Evolutionary conservation across 2,888 invertebrate species (phyloP).

Genomic region (Drosophila pullipes): DNA sequence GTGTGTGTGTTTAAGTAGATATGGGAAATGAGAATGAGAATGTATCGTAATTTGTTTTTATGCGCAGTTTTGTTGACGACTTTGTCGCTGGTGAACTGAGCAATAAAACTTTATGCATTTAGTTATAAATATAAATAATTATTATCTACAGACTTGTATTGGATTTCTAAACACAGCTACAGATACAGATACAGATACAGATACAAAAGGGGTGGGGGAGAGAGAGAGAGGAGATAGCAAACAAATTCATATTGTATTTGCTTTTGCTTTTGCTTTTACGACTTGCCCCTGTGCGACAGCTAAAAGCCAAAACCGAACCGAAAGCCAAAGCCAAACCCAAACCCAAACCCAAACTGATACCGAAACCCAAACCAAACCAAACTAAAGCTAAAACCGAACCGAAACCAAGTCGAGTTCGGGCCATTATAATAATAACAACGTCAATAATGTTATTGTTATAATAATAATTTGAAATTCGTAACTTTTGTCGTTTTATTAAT

Average conservation of each 20-base stretch:
- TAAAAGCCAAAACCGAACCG: slow-evolving; percentile 34
- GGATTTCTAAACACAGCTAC: slow-evolving; percentile 52
- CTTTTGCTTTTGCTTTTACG: slow-evolving; percentile 59
- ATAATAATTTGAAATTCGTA: slow-evolving; percentile 80
- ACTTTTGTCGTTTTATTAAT: slow-evolving; percentile 81
- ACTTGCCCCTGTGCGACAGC: slow-evolving; percentile 50
- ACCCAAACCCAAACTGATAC: background rate
- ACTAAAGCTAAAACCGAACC: background rate
- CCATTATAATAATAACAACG: slow-evolving; percentile 73
- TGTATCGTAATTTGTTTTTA: slow-evolving; percentile 77
- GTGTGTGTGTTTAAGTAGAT: slow-evolving; percentile 33
- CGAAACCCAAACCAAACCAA: slow-evolving; percentile 11
- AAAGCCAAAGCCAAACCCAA: slow-evolving; percentile 15
- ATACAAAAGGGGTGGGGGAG: background rate
- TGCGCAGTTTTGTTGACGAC: slow-evolving; percentile 75
- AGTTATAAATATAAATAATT: slow-evolving; percentile 82
- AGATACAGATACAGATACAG: background rate
- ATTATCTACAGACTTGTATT: slow-evolving; percentile 74
- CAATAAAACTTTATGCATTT: slow-evolving; percentile 82
- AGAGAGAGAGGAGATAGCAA: slow-evolving; percentile 24
- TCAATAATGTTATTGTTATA: slow-evolving; percentile 80
- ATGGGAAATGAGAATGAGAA: slow-evolving; percentile 22
- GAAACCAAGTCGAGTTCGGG: slow-evolving; percentile 31
- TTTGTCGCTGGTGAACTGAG: slow-evolving; percentile 54
- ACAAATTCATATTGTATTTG: slow-evolving; percentile 68